Evolutionary conservation across 2,888 invertebrate species (phyloP).

Genomic region (Idaea dimidiata): DNA sequence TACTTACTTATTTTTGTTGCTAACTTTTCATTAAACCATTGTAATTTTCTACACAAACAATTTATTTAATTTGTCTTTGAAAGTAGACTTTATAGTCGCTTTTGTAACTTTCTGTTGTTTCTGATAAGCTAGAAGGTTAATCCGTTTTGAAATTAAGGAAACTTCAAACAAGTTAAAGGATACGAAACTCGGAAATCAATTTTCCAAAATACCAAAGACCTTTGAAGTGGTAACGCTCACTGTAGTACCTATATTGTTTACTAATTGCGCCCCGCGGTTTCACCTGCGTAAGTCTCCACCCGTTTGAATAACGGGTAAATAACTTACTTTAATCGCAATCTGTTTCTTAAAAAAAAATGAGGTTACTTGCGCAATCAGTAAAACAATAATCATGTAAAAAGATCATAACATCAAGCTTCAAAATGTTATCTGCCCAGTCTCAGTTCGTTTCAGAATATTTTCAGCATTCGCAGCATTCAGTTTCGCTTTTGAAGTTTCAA

Average conservation of each 20-base stretch:
- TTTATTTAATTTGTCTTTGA: background rate
- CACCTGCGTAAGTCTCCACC: too few relatives aligned
- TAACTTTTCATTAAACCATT: too few relatives aligned
- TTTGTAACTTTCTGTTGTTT: background rate
- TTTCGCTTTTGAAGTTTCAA: conserved; percentile 11
- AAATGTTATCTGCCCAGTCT: too few relatives aligned
- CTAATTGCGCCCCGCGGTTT: too few relatives aligned
- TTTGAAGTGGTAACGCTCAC: background rate
- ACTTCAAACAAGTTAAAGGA: background rate
- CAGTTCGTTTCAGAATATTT: conserved; percentile 1
- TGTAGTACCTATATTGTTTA: background rate
- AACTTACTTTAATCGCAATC: too few relatives aligned
- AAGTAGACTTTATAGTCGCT: background rate
- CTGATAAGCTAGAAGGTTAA: background rate
- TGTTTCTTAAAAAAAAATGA: too few relatives aligned
- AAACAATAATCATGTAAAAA: too few relatives aligned
- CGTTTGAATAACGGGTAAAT: too few relatives aligned
- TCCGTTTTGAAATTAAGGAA: background rate
- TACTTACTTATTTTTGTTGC: too few relatives aligned
- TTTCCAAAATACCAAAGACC: background rate
- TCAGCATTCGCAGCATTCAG: background rate
- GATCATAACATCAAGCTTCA: too few relatives aligned
- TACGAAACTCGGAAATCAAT: background rate
- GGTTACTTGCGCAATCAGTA: too few relatives aligned
- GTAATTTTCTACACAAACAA: background rate